These are phyloP conservation scores for Apus apus DNA, from an alignment of 2,113 vertebrate species.

Conservation along the genomic window DNA sequence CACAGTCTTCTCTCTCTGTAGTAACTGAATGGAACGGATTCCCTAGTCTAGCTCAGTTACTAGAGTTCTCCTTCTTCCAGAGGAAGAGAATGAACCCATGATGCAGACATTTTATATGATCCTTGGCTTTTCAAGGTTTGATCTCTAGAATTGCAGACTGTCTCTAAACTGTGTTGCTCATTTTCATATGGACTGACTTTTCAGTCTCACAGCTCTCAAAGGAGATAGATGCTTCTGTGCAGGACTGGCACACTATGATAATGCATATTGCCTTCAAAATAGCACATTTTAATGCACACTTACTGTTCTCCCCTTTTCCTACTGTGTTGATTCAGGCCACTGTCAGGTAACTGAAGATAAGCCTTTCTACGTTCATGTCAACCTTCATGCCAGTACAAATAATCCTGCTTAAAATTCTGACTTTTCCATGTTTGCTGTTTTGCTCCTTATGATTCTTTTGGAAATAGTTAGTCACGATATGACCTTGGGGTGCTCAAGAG, in stretches of 20 bases:
- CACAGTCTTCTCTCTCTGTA: neutral
- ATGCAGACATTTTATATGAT: constrained; percentile 14
- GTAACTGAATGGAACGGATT: constrained; percentile 28
- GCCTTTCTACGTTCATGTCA: neutral
- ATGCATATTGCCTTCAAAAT: neutral
- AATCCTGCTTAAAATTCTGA: neutral
- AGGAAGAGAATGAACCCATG: neutral
- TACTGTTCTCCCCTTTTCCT: neutral
- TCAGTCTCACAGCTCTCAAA: neutral
- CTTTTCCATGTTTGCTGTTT: neutral
- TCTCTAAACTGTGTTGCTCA: neutral
- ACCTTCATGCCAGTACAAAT: neutral
- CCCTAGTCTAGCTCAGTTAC: neutral
- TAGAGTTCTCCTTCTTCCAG: constrained; percentile 32
- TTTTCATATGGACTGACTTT: neutral
- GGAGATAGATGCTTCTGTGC: neutral
- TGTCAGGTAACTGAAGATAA: neutral
- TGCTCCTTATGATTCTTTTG: neutral
- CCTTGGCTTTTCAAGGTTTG: constrained; percentile 6
- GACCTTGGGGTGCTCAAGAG: neutral
- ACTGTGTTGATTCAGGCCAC: neutral
- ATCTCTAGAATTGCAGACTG: neutral
- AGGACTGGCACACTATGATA: neutral
- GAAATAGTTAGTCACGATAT: neutral
- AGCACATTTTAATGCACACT: neutral